Evolutionary conservation across 2,113 vertebrate genomes (phyloP).

Genomic region (Antechinus stuartii): DNA sequence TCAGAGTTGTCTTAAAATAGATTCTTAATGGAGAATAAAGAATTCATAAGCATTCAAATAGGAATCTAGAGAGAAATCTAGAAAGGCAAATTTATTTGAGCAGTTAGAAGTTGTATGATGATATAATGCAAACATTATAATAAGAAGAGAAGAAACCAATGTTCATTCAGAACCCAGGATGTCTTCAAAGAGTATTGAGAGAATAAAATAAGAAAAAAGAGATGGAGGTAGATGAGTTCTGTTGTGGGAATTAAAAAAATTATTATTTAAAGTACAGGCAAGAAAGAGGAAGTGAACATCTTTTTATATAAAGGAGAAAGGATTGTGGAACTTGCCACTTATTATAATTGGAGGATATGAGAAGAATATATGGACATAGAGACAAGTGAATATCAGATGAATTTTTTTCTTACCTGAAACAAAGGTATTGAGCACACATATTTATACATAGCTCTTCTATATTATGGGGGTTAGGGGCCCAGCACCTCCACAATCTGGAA

Average conservation of each 20-base stretch:
- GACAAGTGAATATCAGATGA: not conserved
- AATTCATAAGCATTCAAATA: not conserved
- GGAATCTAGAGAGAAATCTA: not conserved
- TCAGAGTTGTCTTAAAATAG: too few relatives aligned
- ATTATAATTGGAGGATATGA: not conserved
- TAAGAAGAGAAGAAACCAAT: not conserved
- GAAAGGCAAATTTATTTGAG: not conserved
- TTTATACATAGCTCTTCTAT: too few relatives aligned
- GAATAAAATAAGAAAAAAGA: not conserved
- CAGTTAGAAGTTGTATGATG: not conserved
- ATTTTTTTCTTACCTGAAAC: not conserved
- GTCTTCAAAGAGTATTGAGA: not conserved
- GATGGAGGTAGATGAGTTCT: not conserved
- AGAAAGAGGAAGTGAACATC: not conserved
- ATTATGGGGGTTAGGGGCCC: too few relatives aligned
- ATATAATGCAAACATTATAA: not conserved
- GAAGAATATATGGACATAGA: not conserved
- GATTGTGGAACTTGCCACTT: not conserved
- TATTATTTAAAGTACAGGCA: not conserved
- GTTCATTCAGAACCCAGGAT: not conserved
- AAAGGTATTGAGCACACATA: not conserved
- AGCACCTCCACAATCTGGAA: too few relatives aligned
- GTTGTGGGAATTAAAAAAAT: not conserved
- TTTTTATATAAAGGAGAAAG: not conserved
- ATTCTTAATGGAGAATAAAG: not conserved